These are phyloP conservation scores for Xanthia icteritia DNA, from an alignment of 2,888 invertebrate species.

Conservation along the genomic window DNA sequence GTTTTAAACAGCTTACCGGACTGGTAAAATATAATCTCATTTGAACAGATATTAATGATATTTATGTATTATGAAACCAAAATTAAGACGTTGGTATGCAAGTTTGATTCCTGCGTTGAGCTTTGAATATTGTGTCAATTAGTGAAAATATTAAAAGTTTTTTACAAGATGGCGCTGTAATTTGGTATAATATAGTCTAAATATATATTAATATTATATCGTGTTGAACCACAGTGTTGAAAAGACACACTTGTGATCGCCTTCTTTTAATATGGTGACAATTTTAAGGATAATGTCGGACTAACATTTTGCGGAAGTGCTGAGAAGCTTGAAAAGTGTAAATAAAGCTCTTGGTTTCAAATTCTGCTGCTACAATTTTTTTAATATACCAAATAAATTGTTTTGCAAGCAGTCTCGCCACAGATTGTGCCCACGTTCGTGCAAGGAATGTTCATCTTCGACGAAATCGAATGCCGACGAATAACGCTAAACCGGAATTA, in stretches of 20 bases:
- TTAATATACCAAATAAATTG: constrained; percentile 7
- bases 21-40: background rate
- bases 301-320: constrained; percentile 3
- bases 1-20: background rate
- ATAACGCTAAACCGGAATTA: background rate
- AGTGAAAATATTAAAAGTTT: constrained; percentile 39
- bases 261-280: background rate
- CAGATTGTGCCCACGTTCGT: background rate
- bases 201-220: background rate
- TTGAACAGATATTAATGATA: background rate
- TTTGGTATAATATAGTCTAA: constrained; percentile 25
- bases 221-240: constrained; percentile 7
- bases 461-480: background rate
- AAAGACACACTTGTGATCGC: background rate
- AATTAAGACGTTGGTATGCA: background rate
- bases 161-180: constrained; percentile 36
- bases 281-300: background rate
- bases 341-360: background rate
- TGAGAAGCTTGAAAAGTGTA: background rate
- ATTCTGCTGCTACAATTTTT: background rate
- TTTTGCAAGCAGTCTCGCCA: background rate
- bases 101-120: constrained; percentile 2
- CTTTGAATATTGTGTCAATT: constrained; percentile 60
- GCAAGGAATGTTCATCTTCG: background rate
- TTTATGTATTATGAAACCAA: background rate